Evolutionary conservation across 2,113 vertebrate genomes (phyloP), one percentile per base, ranked within the genome.

Genomic region (Triplophysa siluroides): DNA sequence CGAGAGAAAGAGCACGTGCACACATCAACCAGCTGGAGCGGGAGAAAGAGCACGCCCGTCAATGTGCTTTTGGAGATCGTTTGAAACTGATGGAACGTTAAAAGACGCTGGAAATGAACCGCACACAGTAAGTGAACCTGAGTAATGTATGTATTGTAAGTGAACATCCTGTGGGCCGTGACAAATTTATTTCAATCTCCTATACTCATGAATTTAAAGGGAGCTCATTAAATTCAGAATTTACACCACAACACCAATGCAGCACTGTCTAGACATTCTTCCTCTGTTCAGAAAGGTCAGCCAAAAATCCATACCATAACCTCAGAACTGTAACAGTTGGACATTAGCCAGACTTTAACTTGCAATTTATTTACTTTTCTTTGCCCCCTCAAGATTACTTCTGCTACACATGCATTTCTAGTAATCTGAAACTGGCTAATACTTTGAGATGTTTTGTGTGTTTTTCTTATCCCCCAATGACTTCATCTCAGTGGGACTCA

Each of bases 241-340:
- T 56, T 38, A n/a, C n/a, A n/a, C n/a, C n/a, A n/a, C 24, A 19
- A 52, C 76, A 56, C 73, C n/a, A 65, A n/a, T 45, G 8, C 18
- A 65, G 29, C 13, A 23, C n/a, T 66, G 79, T 82, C 60, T 66
- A 70, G 74, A 74, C 72, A 33, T 9, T 41, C 38, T 71, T 54
- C 16, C 33, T 23, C 21, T 54, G 11, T 18, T 74, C 43, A 80
- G 70, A 74, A 62, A 56, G 21, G 60, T 23, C 62, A 68, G 61
- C 83, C 21, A 72, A 11, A 79, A 79, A 85, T 76, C 80, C 72
- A 79, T 79, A 78, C 61, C 62, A 78, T 63, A 60, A 82, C 65
- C 80, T 67, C 38, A 80, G 43, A 81, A 78, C 78, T 47, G 60
- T 65, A 79, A 81, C 23, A 23, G 3, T 13, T 50, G 41, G 78